Evolutionary conservation across 2,113 vertebrate species (phyloP).

Genomic region (Hippolais icterina): DNA sequence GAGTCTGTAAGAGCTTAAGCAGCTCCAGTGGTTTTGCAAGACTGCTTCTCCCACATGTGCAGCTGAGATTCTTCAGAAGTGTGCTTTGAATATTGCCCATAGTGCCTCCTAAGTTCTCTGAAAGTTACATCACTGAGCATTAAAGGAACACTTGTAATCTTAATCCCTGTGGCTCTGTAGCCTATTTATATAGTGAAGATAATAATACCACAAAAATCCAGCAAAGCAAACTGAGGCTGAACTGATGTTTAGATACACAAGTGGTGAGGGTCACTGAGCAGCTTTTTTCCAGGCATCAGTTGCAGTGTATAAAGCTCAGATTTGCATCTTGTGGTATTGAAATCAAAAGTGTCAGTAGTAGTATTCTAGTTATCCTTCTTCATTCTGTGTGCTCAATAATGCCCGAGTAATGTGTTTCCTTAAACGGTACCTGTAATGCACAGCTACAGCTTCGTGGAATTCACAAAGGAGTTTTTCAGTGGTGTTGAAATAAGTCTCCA

Average conservation of each 20-base stretch:
- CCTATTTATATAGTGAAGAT: neutral
- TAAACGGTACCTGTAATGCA: neutral
- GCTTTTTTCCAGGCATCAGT: neutral
- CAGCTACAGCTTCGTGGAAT: neutral
- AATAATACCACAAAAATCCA: slow-evolving; percentile 1
- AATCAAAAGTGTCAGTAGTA: neutral
- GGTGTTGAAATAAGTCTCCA: neutral
- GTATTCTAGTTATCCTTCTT: neutral
- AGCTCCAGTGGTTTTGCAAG: neutral
- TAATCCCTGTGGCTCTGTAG: neutral
- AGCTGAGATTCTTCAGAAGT: slow-evolving; percentile 6
- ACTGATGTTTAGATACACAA: neutral
- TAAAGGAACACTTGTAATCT: slow-evolving; percentile 36
- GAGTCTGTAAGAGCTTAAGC: neutral
- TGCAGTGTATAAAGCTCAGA: neutral
- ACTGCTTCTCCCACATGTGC: neutral
- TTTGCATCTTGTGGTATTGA: neutral
- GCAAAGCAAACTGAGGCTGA: slow-evolving; percentile 20
- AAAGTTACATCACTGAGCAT: neutral
- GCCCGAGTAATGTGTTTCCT: neutral
- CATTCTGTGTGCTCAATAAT: neutral
- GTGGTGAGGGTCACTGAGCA: neutral
- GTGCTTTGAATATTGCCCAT: neutral
- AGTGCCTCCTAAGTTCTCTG: neutral
- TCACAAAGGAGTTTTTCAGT: neutral